These are phyloP conservation scores for Nomada fucata DNA, from an alignment of 2,888 invertebrate genomes.

Conservation along the genomic window DNA sequence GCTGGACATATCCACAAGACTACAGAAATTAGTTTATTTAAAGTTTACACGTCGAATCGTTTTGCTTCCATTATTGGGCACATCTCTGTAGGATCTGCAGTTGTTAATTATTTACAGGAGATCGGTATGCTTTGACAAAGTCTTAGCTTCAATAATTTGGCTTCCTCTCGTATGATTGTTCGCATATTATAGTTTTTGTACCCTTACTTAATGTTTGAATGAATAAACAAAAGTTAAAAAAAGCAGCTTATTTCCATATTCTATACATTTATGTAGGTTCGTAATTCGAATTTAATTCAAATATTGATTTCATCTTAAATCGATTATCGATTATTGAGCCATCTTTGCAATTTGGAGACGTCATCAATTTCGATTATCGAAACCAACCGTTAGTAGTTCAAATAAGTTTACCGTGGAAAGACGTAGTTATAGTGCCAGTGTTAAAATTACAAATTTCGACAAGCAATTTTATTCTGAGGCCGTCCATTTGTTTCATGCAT, in stretches of 20 bases:
- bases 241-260: not conserved
- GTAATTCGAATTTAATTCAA: not conserved
- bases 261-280: too few species aligned
- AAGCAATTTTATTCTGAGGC: not conserved
- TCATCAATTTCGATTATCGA: not conserved
- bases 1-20: not conserved
- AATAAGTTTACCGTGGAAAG: not conserved
- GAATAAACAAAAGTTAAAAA: conserved; percentile 37
- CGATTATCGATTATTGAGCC: not conserved
- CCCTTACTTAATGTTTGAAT: conserved; percentile 36
- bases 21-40: conserved; percentile 1
- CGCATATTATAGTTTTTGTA: conserved; percentile 56
- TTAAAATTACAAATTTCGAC: not conserved
- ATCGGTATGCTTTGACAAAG: conserved; percentile 16
- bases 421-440: not conserved
- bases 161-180: conserved; percentile 54
- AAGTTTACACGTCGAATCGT: conserved; percentile 11
- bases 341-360: not conserved
- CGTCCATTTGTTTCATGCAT: not conserved
- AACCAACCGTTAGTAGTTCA: not conserved
- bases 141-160: conserved; percentile 37
- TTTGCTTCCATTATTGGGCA: conserved; percentile 45
- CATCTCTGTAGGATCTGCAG: conserved; percentile 21
- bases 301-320: not conserved
- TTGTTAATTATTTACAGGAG: conserved; percentile 38